Base-by-base conservation (phyloP, 2,113 vertebrate genomes). In the Corynorhinus townsendii region DNA sequence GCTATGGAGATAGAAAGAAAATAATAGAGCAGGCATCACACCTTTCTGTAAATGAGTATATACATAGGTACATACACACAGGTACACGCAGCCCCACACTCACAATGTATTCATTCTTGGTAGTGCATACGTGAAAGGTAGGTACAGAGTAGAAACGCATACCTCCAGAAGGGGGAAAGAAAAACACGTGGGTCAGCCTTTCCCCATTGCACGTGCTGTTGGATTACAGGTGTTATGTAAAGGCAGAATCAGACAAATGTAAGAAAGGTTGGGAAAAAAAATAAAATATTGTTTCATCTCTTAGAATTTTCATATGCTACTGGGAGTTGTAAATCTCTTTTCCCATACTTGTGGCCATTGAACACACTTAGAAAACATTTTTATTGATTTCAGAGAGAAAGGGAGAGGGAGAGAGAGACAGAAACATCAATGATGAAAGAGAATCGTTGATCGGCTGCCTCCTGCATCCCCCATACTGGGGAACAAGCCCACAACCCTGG, bases 21-120 rank as follows among this genome's bases (percentile, higher is more conserved):
- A 82, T 33, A 68, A 7, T 2, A 83, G 8, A 64, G 47, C 22
- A 43, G 49, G 68, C 26, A 15, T 19, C n/a, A 0, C 5, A 2
- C 11, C 12, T 49, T 83, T 91, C 7, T 80, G 17, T n/a, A 7
- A 11, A 24, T n/a, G 38, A 35, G 22, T 62, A 11, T 28, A 19
- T 40, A 7, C 1, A 0, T 28, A 17, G 0, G 7, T 3, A 28
- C 1, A 35, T 1, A 35, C 0, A 15, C 7, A 19, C 1, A 24
- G 15, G 43, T 4, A 8, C 4, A 35, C 5, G 11, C 5, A 49
- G 43, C n/a, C 22, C 26, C 66, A 30, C 4, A 1, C 43, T 17
- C 14, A 62, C 11, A 43, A 4, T 24, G 11, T 62, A 40, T 68
- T 88, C 22, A 64, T 20, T 35, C 43, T 45, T 16, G 38, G 19